Conservation (phyloP, 2,797 vertebrate species). For the Microctenopoma steveboyesi region DNA sequence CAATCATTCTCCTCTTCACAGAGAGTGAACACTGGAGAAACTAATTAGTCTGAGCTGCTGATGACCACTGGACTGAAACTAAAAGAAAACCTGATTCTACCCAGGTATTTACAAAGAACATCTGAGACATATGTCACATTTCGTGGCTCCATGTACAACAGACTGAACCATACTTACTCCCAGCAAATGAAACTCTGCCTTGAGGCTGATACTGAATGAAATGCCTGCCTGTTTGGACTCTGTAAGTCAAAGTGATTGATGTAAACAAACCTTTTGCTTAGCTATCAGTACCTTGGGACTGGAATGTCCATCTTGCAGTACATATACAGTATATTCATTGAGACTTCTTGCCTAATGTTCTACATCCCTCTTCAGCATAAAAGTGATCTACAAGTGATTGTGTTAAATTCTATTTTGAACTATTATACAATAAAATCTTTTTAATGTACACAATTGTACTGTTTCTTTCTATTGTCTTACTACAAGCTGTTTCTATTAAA, state of each 20-base stretch:
- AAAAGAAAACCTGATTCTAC: conserved; percentile 44
- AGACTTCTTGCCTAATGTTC: conserved; percentile 70
- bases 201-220: conserved; percentile 63
- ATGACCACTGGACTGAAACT: conserved; percentile 47
- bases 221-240: conserved; percentile 64
- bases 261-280: conserved; percentile 73
- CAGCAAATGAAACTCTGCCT: conserved; percentile 57
- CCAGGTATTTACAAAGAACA: conserved; percentile 41
- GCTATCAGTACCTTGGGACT: conserved; percentile 65
- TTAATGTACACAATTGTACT: conserved; percentile 70
- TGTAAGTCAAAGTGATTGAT: conserved; percentile 77
- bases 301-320: conserved; percentile 63
- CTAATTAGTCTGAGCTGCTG: conserved; percentile 43
- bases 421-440: conserved; percentile 86
- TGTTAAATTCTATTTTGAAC: conserved; percentile 90
- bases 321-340: conserved; percentile 63
- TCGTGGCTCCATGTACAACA: conserved; percentile 44
- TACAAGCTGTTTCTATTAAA: neutral
- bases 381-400: conserved; percentile 77
- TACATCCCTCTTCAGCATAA: conserved; percentile 68
- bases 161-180: conserved; percentile 49
- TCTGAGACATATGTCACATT: conserved; percentile 55
- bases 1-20: conserved; percentile 65
- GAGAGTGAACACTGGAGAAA: conserved; percentile 38
- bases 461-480: conserved; percentile 5